phyloP scores from a whole-genome alignment of 1,140 invertebrate genomes.

The Arion vulgaris region DNA sequence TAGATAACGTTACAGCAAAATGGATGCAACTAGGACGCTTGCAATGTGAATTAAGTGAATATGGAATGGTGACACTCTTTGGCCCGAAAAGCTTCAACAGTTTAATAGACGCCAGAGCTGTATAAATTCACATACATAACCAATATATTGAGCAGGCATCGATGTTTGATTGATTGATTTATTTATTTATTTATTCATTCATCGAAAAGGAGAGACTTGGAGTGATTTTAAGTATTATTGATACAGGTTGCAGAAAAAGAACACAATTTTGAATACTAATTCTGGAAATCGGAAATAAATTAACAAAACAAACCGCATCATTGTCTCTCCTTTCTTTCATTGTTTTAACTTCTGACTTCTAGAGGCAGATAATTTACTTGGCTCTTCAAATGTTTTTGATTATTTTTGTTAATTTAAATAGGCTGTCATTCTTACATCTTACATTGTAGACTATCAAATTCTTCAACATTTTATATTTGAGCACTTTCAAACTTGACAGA shows the following conservation, averaged over 20 bases:
- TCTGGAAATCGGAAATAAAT: no score
- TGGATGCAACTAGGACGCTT: background rate
- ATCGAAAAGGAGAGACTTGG: no score
- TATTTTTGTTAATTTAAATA: background rate
- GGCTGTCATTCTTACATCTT: background rate
- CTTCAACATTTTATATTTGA: background rate
- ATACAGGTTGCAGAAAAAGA: no score
- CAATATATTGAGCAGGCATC: background rate
- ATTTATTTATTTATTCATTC: background rate
- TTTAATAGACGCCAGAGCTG: background rate
- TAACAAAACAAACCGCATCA: no score
- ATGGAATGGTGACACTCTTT: slow-evolving; percentile 43
- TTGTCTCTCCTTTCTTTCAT: no score
- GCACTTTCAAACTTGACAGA: background rate
- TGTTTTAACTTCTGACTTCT: no score
- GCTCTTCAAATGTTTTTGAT: background rate
- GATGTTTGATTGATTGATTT: background rate
- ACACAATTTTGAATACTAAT: no score
- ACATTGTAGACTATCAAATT: background rate
- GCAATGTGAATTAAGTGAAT: slow-evolving; percentile 21
- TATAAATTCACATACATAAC: background rate
- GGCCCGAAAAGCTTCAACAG: slow-evolving; percentile 27
- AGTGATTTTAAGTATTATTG: no score
- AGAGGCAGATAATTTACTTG: no score
- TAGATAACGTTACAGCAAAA: background rate